Evolutionary conservation across 2,888 invertebrate species (phyloP).

Genomic region (Branchinecta sandiegonensis): DNA sequence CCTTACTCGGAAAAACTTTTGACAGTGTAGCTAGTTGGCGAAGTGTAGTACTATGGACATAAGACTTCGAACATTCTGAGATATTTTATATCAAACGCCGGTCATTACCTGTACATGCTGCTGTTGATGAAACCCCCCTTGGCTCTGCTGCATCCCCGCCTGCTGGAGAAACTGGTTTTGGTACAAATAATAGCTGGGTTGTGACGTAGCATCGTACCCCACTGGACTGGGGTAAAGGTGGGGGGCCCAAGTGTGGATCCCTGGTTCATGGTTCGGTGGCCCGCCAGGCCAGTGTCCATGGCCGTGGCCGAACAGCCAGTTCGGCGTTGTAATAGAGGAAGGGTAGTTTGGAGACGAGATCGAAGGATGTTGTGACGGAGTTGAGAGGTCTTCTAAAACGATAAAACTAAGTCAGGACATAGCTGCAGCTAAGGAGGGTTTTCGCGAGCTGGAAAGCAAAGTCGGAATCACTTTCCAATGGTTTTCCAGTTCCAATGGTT

Average conservation of each 20-base stretch:
- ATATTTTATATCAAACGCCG: too few relatives aligned
- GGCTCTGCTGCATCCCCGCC: neutral
- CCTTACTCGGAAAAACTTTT: too few relatives aligned
- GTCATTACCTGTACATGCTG: neutral
- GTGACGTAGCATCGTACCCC: neutral
- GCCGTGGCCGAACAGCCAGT: neutral
- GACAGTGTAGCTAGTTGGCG: too few relatives aligned
- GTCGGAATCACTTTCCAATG: too few relatives aligned
- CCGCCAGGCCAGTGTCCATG: neutral
- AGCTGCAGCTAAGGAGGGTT: too few relatives aligned
- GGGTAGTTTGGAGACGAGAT: neutral
- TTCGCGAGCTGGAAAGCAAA: too few relatives aligned
- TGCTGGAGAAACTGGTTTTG: neutral
- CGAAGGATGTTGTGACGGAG: neutral
- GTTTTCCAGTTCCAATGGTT: too few relatives aligned
- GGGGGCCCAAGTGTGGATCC: slow-evolving; percentile 10
- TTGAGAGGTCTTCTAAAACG: neutral
- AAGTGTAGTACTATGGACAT: too few relatives aligned
- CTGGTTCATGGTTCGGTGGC: neutral
- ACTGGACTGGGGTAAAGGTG: neutral
- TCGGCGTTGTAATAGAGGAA: neutral
- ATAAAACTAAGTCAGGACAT: neutral
- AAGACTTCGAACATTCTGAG: too few relatives aligned
- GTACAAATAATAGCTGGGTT: neutral
- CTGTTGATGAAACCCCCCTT: neutral